phyloP scores from a whole-genome alignment of 2,113 vertebrate genomes.

The Mus pahari region DNA sequence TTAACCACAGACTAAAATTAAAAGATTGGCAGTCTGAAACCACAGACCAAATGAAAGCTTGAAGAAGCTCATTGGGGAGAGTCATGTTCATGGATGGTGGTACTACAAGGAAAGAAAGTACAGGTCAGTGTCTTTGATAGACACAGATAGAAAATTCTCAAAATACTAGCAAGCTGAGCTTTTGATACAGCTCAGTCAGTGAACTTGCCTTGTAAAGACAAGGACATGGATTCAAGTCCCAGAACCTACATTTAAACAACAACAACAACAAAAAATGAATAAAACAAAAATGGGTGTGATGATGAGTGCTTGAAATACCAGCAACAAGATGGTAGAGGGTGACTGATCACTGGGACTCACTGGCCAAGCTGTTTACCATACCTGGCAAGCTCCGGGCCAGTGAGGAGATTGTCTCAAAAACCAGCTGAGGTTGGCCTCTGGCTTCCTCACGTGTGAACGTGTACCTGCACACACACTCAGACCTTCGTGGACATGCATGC shows the following conservation, averaged over 20 bases:
- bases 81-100: background rate
- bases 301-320: background rate
- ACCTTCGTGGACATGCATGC: background rate
- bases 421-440: background rate
- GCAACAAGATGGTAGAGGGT: background rate
- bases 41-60: background rate
- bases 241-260: background rate
- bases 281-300: background rate
- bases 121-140: background rate
- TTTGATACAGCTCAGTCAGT: background rate
- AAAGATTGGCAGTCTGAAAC: background rate
- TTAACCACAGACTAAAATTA: background rate
- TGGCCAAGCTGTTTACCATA: background rate
- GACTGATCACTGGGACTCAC: background rate
- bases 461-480: background rate
- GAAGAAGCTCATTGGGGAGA: background rate
- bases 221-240: background rate
- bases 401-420: background rate
- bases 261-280: background rate
- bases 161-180: background rate
- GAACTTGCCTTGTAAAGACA: background rate
- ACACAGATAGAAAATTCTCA: background rate
- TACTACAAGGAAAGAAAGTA: background rate
- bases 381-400: background rate
- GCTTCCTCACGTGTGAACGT: background rate